A percentile compares a stretch with the other conserved stretches of the same genome.
phyloP scores from a whole-genome alignment of 2,797 vertebrate genomes.

The Manis pentadactyla region DNA sequence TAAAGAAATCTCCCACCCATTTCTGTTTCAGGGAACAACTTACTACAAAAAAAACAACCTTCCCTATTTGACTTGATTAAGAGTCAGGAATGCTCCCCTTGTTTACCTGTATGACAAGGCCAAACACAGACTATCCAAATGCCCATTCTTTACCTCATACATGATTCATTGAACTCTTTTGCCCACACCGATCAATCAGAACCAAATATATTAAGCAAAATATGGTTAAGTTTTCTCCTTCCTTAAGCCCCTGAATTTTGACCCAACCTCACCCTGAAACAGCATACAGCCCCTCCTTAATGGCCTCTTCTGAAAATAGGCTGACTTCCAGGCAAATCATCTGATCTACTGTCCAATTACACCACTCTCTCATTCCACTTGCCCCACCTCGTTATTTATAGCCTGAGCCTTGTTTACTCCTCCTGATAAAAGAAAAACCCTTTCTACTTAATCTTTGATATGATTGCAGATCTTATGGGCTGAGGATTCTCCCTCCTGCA shows the following conservation, averaged over 20 bases:
- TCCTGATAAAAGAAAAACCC: not conserved
- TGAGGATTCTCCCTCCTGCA: not conserved
- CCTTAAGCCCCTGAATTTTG: not conserved
- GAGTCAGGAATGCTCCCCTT: not conserved
- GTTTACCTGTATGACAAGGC: not conserved
- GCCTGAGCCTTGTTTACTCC: not conserved
- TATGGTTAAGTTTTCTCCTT: constrained; percentile 27
- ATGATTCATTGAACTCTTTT: not conserved
- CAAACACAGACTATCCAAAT: not conserved
- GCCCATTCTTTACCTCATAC: not conserved
- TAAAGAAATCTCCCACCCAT: not conserved
- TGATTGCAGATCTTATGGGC: not conserved
- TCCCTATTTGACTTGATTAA: not conserved
- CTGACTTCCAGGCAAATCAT: not conserved
- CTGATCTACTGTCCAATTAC: not conserved
- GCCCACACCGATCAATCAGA: not conserved
- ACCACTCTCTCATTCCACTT: not conserved
- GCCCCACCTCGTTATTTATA: not conserved
- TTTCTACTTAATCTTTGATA: not conserved
- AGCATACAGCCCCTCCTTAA: not conserved
- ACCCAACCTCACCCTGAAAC: not conserved
- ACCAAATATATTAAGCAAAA: not conserved
- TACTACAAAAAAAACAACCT: not conserved
- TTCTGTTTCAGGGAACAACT: not conserved
- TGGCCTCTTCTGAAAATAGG: not conserved